Conservation (phyloP, 2,888 invertebrate genomes). For the Lasius fuliginosus region DNA sequence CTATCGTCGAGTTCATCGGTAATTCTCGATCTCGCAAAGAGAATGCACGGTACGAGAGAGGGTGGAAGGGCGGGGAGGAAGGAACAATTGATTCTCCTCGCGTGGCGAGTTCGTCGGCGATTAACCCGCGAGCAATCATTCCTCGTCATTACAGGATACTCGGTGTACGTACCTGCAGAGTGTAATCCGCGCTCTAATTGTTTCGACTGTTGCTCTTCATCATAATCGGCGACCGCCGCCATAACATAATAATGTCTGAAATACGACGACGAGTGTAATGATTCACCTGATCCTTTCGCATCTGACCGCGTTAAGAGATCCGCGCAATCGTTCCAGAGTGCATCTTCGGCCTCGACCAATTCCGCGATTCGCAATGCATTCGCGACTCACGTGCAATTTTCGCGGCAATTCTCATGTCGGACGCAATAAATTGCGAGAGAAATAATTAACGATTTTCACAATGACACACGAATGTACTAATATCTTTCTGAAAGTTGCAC, state of each 20-base stretch:
- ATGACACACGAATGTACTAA: not conserved
- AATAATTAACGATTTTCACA: not conserved
- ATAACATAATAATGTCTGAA: constrained; percentile 28
- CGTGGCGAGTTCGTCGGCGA: constrained; percentile 38
- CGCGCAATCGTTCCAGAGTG: constrained; percentile 10
- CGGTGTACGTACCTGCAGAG: constrained; percentile 8
- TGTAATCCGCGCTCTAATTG: constrained; percentile 55
- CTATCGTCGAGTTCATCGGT: constrained; percentile 20
- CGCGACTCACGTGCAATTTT: not conserved
- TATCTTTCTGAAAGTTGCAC: not conserved
- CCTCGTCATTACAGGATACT: not conserved
- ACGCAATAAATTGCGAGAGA: not conserved
- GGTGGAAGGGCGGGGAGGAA: not conserved
- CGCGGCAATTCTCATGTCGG: not conserved
- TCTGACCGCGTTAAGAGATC: not conserved
- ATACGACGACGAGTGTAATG: not conserved
- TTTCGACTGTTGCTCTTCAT: constrained; percentile 27
- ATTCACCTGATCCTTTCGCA: not conserved
- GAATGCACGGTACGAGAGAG: too few species aligned
- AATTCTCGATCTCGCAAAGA: not conserved
- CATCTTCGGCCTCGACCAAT: not conserved
- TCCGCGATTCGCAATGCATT: not conserved
- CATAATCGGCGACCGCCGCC: constrained; percentile 19
- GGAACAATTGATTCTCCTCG: constrained; percentile 33
- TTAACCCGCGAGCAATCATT: constrained; percentile 25